Conservation (phyloP, 35 echinoderm and acorn worm genomes). For the Ptychodera flava region DNA sequence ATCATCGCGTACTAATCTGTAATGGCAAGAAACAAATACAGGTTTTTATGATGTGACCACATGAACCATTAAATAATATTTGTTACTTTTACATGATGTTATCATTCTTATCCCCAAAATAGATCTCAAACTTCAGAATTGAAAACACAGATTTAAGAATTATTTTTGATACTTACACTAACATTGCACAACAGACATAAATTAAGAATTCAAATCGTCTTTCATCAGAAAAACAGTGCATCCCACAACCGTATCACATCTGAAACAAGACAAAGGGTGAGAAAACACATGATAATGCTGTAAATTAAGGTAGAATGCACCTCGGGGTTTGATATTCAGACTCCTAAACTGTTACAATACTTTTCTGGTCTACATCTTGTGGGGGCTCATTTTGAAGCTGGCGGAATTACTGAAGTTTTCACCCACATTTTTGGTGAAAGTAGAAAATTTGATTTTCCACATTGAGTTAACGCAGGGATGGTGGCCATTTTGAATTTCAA, state of each 20-base stretch:
- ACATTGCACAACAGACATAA: constrained; percentile 98
- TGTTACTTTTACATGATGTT: neutral
- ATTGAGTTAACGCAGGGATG: too few species aligned
- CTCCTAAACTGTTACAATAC: too few species aligned
- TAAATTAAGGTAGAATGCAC: neutral
- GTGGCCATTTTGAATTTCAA: too few species aligned
- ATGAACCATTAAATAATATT: neutral
- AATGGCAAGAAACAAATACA: neutral
- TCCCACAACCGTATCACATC: constrained; percentile 97
- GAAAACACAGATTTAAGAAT: neutral
- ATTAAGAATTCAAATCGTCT: constrained; percentile 65
- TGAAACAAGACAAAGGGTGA: constrained; percentile 10
- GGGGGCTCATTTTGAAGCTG: neutral
- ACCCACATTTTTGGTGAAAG: neutral
- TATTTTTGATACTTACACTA: constrained; percentile 69
- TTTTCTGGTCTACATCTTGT: neutral
- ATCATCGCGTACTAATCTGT: constrained; percentile 56
- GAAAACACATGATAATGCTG: neutral
- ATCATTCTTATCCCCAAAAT: neutral
- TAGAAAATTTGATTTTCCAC: neutral
- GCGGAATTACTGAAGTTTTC: neutral
- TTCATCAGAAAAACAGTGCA: constrained; percentile 72
- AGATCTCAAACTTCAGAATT: neutral
- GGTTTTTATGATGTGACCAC: neutral
- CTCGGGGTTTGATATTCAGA: neutral